Conservation (phyloP, 2,888 invertebrate genomes). For the Troides aeacus region DNA sequence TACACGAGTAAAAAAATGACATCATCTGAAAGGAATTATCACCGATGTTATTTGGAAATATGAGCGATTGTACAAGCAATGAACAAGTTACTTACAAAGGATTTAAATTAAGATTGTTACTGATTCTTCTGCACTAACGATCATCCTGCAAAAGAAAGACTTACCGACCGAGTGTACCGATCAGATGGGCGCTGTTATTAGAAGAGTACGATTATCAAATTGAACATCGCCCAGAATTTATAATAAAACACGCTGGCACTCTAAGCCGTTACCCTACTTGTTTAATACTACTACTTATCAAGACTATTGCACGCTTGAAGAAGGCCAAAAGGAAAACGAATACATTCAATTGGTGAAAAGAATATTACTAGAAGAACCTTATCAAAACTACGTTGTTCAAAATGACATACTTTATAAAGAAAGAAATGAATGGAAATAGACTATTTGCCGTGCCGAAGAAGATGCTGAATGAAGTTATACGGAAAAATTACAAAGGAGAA, state of each 20-base stretch:
- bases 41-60: constrained; percentile 36
- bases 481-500: constrained; percentile 34
- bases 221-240: constrained; percentile 36
- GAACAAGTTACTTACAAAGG: constrained; percentile 38
- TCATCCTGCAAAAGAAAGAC: constrained; percentile 40
- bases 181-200: constrained; percentile 36
- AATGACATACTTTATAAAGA: not conserved
- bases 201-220: constrained; percentile 37
- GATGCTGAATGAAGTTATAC: constrained; percentile 44
- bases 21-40: constrained; percentile 34
- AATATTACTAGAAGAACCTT: constrained; percentile 27
- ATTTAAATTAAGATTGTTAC: constrained; percentile 34
- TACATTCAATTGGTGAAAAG: too few relatives aligned
- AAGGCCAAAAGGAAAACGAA: constrained; percentile 12
- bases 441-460: constrained; percentile 35
- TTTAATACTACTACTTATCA: constrained; percentile 30
- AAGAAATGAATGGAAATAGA: constrained; percentile 31
- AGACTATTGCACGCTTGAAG: constrained; percentile 18
- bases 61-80: constrained; percentile 35
- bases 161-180: constrained; percentile 37
- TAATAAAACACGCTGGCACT: constrained; percentile 44
- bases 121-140: constrained; percentile 32
- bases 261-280: constrained; percentile 35
- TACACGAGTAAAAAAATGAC: constrained; percentile 35
- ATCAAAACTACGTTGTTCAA: constrained; percentile 29